A percentile compares a stretch with the other conserved stretches of the same genome.
phyloP scores from a whole-genome alignment of 2,113 vertebrate species.

The Himantopus leucocephalus region DNA sequence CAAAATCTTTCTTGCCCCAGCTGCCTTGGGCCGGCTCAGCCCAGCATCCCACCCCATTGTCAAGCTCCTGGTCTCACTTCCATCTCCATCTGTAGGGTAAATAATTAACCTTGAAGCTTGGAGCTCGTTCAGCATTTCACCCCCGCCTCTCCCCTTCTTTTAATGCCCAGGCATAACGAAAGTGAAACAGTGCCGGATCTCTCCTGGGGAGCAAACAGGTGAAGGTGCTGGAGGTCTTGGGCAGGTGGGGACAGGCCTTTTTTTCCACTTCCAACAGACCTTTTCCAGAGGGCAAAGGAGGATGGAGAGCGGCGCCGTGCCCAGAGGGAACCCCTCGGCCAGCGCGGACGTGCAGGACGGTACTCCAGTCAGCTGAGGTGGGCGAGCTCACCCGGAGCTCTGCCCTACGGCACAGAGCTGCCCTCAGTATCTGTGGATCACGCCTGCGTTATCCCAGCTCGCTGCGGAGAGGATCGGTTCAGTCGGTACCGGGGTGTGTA shows the following conservation, averaged over 20 bases:
- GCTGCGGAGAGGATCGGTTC: fast-evolving
- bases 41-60: background rate
- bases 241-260: background rate
- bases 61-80: background rate
- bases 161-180: background rate
- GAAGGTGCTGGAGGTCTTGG: background rate
- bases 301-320: background rate
- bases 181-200: background rate
- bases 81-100: background rate
- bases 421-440: background rate
- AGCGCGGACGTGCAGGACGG: fast-evolving
- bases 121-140: fast-evolving
- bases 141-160: background rate
- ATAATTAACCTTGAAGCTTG: conserved; percentile 1
- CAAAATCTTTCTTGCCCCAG: background rate
- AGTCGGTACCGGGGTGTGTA: background rate
- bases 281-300: background rate
- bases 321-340: fast-evolving
- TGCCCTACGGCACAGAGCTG: background rate
- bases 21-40: background rate
- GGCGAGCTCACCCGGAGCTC: fast-evolving
- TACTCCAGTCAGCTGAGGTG: background rate
- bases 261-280: background rate
- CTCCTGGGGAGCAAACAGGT: background rate
- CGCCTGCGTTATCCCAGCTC: fast-evolving